These are phyloP conservation scores for Ectemnius cavifrons DNA, from an alignment of 2,888 invertebrate species.

Conservation along the genomic window DNA sequence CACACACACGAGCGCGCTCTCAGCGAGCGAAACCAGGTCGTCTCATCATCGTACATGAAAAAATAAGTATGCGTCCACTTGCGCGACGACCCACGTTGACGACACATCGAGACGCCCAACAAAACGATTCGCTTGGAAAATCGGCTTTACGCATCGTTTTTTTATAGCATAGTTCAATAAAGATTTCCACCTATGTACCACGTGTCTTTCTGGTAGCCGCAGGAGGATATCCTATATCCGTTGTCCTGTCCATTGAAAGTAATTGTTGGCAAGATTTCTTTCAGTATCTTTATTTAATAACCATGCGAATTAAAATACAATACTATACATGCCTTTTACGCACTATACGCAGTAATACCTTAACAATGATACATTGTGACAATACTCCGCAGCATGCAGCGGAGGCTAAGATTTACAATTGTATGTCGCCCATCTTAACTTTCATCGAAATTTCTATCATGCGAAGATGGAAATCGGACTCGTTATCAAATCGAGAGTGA, in stretches of 20 bases:
- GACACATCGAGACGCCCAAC: conserved; percentile 4
- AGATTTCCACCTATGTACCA: conserved; percentile 30
- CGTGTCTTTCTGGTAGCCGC: background rate
- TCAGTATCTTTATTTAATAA: conserved; percentile 44
- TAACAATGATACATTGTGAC: conserved; percentile 20
- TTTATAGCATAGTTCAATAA: conserved; percentile 44
- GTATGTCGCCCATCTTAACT: background rate
- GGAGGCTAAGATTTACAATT: conserved; percentile 1
- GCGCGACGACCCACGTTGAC: background rate
- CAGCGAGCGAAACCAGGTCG: background rate
- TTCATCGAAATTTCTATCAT: background rate
- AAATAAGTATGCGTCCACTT: background rate
- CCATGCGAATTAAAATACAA: conserved; percentile 36
- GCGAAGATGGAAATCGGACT: too few relatives aligned
- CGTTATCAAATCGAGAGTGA: too few relatives aligned
- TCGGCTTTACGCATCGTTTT: conserved; percentile 35
- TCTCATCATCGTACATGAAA: too few relatives aligned
- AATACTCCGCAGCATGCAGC: background rate
- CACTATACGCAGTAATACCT: conserved; percentile 12
- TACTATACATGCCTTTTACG: conserved; percentile 30
- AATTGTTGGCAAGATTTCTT: background rate
- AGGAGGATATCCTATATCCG: too few relatives aligned
- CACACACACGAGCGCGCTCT: background rate
- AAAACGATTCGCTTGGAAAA: conserved; percentile 26
- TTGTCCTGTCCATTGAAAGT: too few relatives aligned